A percentile compares a stretch with the other conserved stretches of the same genome.
Conservation (phyloP, 2,113 vertebrate species). For the Phrynosoma platyrhinos region DNA sequence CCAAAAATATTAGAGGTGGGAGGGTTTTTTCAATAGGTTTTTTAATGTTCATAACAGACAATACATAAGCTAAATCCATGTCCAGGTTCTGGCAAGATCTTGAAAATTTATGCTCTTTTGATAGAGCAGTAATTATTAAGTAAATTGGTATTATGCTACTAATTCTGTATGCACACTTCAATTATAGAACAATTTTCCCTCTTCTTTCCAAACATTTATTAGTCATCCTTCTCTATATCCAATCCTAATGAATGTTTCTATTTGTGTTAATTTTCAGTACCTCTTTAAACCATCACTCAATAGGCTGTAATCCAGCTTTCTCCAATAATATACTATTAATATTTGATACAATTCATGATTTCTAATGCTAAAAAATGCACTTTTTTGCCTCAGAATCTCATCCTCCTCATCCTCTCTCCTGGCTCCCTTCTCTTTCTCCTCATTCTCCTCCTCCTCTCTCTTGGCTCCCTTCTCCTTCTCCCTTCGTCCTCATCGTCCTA, state of each 20-base stretch:
- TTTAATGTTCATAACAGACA: background rate
- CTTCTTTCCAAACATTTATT: background rate
- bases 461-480: too few species aligned
- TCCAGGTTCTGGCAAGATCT: background rate
- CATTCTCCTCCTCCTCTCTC: too few species aligned
- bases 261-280: background rate
- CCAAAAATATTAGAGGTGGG: background rate
- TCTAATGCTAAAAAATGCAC: background rate
- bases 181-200: background rate
- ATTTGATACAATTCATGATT: background rate
- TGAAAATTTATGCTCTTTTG: background rate
- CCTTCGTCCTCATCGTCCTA: too few species aligned
- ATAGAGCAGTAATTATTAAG: background rate
- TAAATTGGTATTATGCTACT: background rate
- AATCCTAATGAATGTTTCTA: background rate
- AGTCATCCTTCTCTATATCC: background rate
- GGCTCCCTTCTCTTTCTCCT: too few species aligned
- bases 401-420: too few species aligned
- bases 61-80: background rate
- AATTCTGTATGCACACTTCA: background rate
- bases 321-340: background rate
- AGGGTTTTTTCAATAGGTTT: background rate
- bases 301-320: background rate
- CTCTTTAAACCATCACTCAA: background rate
- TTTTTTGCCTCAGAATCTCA: too few species aligned